A percentile compares a stretch with the other conserved stretches of the same genome.
phyloP scores from a whole-genome alignment of 2,113 vertebrate species.

The Columbina picui region DNA sequence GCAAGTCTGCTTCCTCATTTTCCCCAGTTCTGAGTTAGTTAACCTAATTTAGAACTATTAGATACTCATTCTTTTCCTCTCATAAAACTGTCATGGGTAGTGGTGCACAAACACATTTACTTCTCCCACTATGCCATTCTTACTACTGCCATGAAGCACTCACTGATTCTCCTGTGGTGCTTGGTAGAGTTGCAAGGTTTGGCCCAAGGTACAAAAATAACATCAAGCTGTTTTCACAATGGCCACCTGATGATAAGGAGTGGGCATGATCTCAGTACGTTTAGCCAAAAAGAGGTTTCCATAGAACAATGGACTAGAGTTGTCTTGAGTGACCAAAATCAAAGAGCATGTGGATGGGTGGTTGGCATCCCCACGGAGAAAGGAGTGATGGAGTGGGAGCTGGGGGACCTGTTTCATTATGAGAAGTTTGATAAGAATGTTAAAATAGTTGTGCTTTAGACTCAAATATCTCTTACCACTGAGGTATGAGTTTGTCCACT shows the following conservation, averaged over 20 bases:
- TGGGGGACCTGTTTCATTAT: not conserved
- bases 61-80: not conserved
- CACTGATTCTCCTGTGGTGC: not conserved
- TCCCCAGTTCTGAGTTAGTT: not conserved
- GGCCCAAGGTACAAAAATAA: not conserved
- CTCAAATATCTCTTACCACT: not conserved
- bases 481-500: not conserved
- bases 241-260: not conserved
- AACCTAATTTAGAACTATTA: not conserved
- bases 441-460: not conserved
- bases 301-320: not conserved
- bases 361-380: not conserved
- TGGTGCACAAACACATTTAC: not conserved
- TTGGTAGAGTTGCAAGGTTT: not conserved
- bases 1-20: not conserved
- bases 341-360: not conserved
- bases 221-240: not conserved
- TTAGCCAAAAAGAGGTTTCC: not conserved
- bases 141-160: not conserved
- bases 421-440: not conserved
- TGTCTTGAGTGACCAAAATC: not conserved
- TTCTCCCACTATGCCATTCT: not conserved
- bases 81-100: fast-evolving
- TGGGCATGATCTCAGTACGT: not conserved
- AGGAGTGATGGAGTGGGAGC: not conserved